These are phyloP conservation scores for Poecilus cupreus DNA, from an alignment of 2,888 invertebrate species.

Conservation along the genomic window DNA sequence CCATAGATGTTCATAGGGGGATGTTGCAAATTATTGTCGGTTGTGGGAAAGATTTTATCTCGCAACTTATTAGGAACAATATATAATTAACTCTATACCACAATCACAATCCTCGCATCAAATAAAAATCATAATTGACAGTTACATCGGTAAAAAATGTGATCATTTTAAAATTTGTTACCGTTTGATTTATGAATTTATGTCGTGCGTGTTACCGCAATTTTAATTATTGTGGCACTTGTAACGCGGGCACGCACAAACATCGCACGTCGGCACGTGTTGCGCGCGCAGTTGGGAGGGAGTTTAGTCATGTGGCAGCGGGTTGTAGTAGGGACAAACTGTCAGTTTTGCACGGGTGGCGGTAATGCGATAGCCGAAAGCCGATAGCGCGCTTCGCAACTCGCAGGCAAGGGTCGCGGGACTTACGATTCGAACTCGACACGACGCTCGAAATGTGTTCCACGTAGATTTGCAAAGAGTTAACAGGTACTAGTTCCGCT, in stretches of 20 bases:
- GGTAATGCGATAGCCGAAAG: slow-evolving; percentile 55
- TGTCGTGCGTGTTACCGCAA: slow-evolving; percentile 44
- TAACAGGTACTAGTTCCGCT: slow-evolving; percentile 10
- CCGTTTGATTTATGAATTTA: slow-evolving; percentile 39
- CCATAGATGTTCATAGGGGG: no score
- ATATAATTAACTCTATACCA: slow-evolving; percentile 24
- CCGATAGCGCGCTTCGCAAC: no score
- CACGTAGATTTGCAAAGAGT: slow-evolving; percentile 25
- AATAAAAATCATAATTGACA: slow-evolving; percentile 42
- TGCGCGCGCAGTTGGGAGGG: slow-evolving; percentile 70
- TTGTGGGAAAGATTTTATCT: no score
- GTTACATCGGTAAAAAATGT: slow-evolving; percentile 34
- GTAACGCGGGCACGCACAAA: neutral
- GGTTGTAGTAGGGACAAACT: slow-evolving; percentile 63
- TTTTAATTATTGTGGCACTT: slow-evolving; percentile 45
- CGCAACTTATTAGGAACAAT: no score
- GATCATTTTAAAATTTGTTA: slow-evolving; percentile 43
- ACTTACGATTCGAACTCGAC: slow-evolving; percentile 21
- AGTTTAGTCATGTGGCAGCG: slow-evolving; percentile 45
- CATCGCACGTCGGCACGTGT: slow-evolving; percentile 69
- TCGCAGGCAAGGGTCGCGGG: slow-evolving; percentile 18
- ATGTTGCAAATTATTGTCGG: no score
- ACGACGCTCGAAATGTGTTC: slow-evolving; percentile 25
- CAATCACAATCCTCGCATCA: slow-evolving; percentile 15
- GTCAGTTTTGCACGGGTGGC: slow-evolving; percentile 58